Conservation (phyloP, 2,888 invertebrate species). For the Dryobota labecula region DNA sequence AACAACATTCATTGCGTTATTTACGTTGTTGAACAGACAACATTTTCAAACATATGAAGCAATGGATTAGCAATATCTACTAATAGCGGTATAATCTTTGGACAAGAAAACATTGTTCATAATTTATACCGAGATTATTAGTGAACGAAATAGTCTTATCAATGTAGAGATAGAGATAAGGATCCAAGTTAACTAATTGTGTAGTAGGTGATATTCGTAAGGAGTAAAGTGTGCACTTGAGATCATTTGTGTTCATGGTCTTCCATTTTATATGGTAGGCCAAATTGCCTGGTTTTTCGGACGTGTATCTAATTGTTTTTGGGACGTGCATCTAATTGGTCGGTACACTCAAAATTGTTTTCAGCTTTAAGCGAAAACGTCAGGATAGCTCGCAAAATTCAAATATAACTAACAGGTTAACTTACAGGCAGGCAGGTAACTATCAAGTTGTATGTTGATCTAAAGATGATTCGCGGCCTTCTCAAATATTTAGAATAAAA, state of each 20-base stretch:
- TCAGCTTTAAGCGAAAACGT: too few species aligned
- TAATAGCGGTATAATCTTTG: background rate
- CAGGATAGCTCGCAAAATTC: too few species aligned
- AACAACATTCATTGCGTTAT: too few species aligned
- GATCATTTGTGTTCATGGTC: constrained; percentile 9
- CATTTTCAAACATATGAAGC: too few species aligned
- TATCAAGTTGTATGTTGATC: too few species aligned
- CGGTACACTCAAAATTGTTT: constrained; percentile 22
- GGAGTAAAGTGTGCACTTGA: constrained; percentile 23
- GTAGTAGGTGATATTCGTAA: constrained; percentile 24
- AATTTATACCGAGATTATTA: constrained; percentile 3
- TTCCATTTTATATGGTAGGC: background rate
- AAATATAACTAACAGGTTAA: too few species aligned
- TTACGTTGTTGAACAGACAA: too few species aligned
- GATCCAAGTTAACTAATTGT: constrained; percentile 31
- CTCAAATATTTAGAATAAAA: too few species aligned
- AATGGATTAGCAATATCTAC: too few species aligned
- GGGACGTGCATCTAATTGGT: background rate
- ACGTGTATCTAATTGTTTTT: background rate
- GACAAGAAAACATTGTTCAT: background rate
- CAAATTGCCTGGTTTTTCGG: background rate
- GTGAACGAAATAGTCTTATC: constrained; percentile 1
- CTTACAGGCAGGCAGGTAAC: too few species aligned
- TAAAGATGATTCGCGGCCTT: too few species aligned
- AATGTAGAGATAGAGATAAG: constrained; percentile 22